Evolutionary conservation across 2,113 vertebrate genomes (phyloP).

Genomic region (Odocoileus virginianus): DNA sequence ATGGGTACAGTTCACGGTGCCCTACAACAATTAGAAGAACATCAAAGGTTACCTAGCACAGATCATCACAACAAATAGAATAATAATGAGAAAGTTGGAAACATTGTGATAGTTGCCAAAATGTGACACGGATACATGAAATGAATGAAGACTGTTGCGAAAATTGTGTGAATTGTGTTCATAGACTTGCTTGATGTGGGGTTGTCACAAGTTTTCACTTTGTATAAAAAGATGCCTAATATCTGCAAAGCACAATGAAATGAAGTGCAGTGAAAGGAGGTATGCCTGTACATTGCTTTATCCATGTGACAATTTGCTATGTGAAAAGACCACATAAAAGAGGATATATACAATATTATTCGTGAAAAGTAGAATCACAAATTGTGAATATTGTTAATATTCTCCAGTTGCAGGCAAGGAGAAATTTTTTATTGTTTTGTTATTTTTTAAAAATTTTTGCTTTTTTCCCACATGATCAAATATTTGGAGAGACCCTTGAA

Average conservation of each 20-base stretch:
- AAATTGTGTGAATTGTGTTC: background rate
- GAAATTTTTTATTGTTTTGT: background rate
- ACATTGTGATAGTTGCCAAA: background rate
- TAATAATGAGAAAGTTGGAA: background rate
- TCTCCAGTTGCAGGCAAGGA: background rate
- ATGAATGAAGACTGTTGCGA: background rate
- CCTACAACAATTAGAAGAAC: background rate
- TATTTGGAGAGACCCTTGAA: background rate
- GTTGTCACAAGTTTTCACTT: background rate
- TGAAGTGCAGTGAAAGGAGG: background rate
- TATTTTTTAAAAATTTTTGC: background rate
- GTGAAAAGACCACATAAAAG: background rate
- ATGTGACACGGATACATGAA: background rate
- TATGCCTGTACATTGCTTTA: background rate
- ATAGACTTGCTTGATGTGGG: background rate
- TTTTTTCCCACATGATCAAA: background rate
- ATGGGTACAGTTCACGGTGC: background rate
- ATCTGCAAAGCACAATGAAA: background rate
- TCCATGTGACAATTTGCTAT: background rate
- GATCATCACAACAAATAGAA: background rate
- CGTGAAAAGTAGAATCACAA: background rate
- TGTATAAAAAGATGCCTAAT: background rate
- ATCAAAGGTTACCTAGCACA: background rate
- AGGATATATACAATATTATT: background rate
- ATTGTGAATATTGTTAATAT: background rate